These are phyloP conservation scores for Pipistrellus kuhlii DNA, from an alignment of 2,797 vertebrate genomes.

Conservation along the genomic window DNA sequence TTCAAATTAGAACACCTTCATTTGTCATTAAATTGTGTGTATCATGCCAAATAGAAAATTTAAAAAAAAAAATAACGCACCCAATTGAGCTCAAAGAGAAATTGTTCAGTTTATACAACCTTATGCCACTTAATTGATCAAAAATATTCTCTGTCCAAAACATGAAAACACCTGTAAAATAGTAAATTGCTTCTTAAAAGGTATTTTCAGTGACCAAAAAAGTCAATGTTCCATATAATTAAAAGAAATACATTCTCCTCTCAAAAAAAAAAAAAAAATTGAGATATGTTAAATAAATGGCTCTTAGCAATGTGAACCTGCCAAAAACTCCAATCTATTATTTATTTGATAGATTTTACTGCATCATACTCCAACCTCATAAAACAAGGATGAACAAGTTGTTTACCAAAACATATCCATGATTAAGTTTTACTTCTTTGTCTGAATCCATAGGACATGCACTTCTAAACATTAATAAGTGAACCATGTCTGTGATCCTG, in stretches of 20 bases:
- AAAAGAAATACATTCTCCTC: background rate
- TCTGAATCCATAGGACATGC: conserved; percentile 2
- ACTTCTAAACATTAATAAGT: conserved; percentile 54
- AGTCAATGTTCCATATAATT: background rate
- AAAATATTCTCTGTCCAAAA: background rate
- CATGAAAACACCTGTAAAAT: background rate
- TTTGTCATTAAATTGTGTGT: background rate
- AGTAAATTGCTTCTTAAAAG: conserved; percentile 39
- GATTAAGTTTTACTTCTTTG: conserved; percentile 75
- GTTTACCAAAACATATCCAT: conserved; percentile 66
- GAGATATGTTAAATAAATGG: conserved; percentile 45
- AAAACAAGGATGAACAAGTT: conserved; percentile 67
- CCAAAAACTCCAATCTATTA: conserved; percentile 70
- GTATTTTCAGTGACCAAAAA: conserved; percentile 45
- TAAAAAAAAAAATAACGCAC: background rate
- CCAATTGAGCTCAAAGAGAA: background rate
- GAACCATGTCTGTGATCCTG: background rate
- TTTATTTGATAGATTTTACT: conserved; percentile 67
- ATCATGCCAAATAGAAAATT: background rate
- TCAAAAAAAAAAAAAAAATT: background rate
- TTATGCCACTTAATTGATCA: background rate
- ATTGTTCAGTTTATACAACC: background rate
- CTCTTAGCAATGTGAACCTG: conserved; percentile 65
- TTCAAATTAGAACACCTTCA: background rate
- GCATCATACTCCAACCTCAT: background rate